Evolutionary conservation across 2,888 invertebrate genomes (phyloP).

Genomic region (Cerastoderma edule): DNA sequence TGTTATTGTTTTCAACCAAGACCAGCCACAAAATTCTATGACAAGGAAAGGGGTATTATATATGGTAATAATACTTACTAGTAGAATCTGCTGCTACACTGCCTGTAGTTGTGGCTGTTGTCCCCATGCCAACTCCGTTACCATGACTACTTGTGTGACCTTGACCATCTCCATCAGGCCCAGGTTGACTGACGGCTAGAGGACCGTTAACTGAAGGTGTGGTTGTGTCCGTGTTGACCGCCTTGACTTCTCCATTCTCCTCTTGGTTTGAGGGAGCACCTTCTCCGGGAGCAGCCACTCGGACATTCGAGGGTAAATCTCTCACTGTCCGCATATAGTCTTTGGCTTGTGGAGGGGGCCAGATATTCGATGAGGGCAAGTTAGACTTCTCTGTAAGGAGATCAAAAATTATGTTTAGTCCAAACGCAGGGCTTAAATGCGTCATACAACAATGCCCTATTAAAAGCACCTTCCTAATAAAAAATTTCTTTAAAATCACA

Average conservation of each 20-base stretch:
- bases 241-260: neutral
- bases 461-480: neutral
- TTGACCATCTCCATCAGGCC: slow-evolving; percentile 13
- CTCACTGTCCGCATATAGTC: slow-evolving; percentile 63
- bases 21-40: too few relatives aligned
- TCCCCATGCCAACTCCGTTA: neutral
- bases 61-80: neutral
- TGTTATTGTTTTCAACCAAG: too few relatives aligned
- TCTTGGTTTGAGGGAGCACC: neutral
- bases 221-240: neutral
- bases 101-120: neutral
- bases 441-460: too few relatives aligned
- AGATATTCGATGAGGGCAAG: slow-evolving; percentile 61
- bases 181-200: neutral
- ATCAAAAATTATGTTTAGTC: neutral
- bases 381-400: slow-evolving; percentile 43
- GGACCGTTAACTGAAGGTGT: neutral
- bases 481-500: neutral
- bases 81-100: neutral
- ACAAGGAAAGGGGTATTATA: neutral
- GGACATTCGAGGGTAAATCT: slow-evolving; percentile 66
- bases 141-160: slow-evolving; percentile 17
- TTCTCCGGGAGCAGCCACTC: slow-evolving; percentile 39
- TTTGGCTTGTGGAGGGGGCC: slow-evolving; percentile 73
- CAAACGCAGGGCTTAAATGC: neutral